A percentile compares a stretch with the other conserved stretches of the same genome.
Evolutionary conservation across 2,113 vertebrate genomes (phyloP).

Genomic region (Vidua chalybeata): DNA sequence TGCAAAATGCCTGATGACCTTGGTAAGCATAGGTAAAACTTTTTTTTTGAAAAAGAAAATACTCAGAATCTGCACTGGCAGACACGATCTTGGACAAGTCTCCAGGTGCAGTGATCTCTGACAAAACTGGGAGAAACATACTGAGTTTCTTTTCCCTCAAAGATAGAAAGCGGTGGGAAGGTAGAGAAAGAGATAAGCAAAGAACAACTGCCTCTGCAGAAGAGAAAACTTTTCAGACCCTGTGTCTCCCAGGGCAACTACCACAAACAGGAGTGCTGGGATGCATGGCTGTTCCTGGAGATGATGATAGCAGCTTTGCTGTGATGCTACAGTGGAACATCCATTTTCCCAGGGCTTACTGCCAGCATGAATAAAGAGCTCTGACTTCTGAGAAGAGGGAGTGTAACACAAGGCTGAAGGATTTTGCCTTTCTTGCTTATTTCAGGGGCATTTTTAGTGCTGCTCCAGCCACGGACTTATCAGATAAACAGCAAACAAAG

Average conservation of each 20-base stretch:
- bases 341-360: background rate
- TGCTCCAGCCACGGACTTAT: background rate
- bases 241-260: background rate
- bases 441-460: background rate
- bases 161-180: background rate
- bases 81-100: background rate
- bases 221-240: background rate
- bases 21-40: fast-evolving
- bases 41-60: background rate
- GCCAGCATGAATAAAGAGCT: background rate
- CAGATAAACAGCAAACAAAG: background rate
- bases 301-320: background rate
- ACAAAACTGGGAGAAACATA: background rate
- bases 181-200: background rate
- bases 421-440: background rate
- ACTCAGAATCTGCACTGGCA: background rate
- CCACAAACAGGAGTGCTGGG: background rate
- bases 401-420: background rate
- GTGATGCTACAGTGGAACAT: background rate
- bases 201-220: fast-evolving
- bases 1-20: background rate
- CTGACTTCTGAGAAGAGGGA: background rate
- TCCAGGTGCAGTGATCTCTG: background rate
- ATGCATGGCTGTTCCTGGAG: background rate
- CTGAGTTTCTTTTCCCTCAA: background rate